Base-by-base conservation (phyloP, 2,888 invertebrate species). In the Diarsia brunnea region DNA sequence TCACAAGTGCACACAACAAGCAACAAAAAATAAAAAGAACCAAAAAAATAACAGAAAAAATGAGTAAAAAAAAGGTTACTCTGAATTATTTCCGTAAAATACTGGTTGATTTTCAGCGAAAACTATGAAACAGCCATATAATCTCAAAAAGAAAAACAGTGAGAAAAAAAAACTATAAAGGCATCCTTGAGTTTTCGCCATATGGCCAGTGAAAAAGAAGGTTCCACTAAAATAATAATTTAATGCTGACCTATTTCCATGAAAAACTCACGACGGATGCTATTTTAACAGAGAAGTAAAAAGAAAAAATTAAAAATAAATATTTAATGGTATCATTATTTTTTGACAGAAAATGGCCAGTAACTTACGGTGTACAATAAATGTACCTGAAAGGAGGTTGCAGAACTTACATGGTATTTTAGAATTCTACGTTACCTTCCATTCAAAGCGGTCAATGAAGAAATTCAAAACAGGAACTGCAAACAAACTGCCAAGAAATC, bases 391-490 rank as follows among this genome's bases (percentile, higher is more conserved):
- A 71, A 78, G 14, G 12, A 67, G 79, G 49, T 71, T 78, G 24
- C 27, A 31, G 31, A 51, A 38, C 43, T n/a, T 19, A 38, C 8
- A 24, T 4, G 4, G 12, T 51, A 61, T 49, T 65, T 61, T 19
- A 8, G 1, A 1, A 31, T 27, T 45, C 11, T n/a, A 51, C 19
- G 14, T 45, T 45, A 45, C 3, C n/a, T 63, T 72, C 47, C n/a
- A 43, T 75, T 45, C 58, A 45, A 31, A 61, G 11, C 43, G 2
- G 43, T 14, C 21, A 68, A 51, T 47, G 19, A 43, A 38, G 24
- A n/a, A 66, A 74, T 71, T 49, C 16, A 51, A 66, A 84, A 68
- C 76, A 84, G 82, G 82, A 84, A 86, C 81, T 78, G 53, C 55
- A 38, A 60, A 67, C 47, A 70, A 72, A 79, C 75, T 82, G 43